phyloP scores from a whole-genome alignment of 2,797 vertebrate species.

The Aotus griseimembra region DNA sequence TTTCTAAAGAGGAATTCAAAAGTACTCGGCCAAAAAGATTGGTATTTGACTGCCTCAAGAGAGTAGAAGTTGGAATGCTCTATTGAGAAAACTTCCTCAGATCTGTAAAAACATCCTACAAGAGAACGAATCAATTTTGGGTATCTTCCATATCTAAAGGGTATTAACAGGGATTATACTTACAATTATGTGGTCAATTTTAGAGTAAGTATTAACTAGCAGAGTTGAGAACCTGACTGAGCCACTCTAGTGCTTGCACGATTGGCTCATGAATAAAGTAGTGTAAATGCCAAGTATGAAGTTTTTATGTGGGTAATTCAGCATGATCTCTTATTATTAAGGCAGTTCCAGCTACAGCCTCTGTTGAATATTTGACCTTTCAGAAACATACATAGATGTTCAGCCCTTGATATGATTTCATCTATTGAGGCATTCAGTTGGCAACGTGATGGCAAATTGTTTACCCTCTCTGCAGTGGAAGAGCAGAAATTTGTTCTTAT shows the following conservation, averaged over 20 bases:
- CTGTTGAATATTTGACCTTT: neutral
- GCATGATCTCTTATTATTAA: neutral
- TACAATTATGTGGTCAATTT: too few species aligned
- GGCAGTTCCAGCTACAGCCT: neutral
- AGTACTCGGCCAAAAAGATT: too few species aligned
- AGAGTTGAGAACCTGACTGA: neutral
- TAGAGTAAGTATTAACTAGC: neutral
- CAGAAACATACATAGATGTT: neutral
- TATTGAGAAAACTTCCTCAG: too few species aligned
- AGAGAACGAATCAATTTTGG: too few species aligned
- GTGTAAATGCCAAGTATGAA: neutral
- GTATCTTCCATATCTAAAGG: too few species aligned
- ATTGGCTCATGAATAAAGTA: neutral
- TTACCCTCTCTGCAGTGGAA: neutral
- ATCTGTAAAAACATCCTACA: too few species aligned
- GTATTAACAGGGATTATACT: too few species aligned
- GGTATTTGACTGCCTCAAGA: too few species aligned
- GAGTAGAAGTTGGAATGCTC: too few species aligned
- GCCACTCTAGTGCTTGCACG: neutral
- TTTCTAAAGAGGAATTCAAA: too few species aligned
- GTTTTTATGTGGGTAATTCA: neutral
- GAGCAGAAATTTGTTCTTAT: neutral
- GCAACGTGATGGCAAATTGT: neutral
- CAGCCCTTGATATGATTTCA: neutral
- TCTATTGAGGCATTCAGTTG: neutral